Percentiles rank a stretch among this genome's conserved stretches.
Conservation (phyloP, 2,888 invertebrate species). For the Penaeus monodon region DNA sequence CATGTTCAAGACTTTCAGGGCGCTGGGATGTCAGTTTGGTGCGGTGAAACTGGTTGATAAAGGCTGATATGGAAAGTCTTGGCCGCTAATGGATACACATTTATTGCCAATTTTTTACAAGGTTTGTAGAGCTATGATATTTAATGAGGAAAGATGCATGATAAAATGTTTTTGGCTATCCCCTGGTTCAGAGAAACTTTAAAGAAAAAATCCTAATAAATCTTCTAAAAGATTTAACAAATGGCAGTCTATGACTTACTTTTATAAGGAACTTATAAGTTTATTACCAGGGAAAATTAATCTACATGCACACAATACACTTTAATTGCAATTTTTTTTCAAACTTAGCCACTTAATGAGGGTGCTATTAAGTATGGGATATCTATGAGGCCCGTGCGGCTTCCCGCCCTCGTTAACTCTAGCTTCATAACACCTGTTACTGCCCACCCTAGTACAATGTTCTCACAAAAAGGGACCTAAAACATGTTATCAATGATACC, state of each 20-base stretch:
- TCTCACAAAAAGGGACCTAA: slow-evolving; percentile 52
- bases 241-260: slow-evolving; percentile 31
- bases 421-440: slow-evolving; percentile 32
- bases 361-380: slow-evolving; percentile 32
- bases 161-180: slow-evolving; percentile 59
- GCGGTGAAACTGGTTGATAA: slow-evolving; percentile 54
- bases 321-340: slow-evolving; percentile 34
- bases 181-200: slow-evolving; percentile 49
- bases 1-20: slow-evolving; percentile 44
- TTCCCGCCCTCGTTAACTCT: slow-evolving; percentile 34
- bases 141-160: slow-evolving; percentile 60
- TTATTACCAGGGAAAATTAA: slow-evolving; percentile 46
- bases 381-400: slow-evolving; percentile 9
- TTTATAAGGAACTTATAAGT: slow-evolving; percentile 18
- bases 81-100: slow-evolving; percentile 58
- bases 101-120: slow-evolving; percentile 62
- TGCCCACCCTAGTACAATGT: slow-evolving; percentile 50
- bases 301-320: slow-evolving; percentile 46
- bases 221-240: slow-evolving; percentile 18
- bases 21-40: slow-evolving; percentile 62
- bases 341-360: slow-evolving; percentile 41
- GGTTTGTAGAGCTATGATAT: slow-evolving; percentile 58
- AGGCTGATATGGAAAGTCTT: slow-evolving; percentile 60
- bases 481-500: slow-evolving; percentile 29
- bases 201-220: slow-evolving; percentile 22